Percentiles rank a stretch among this genome's conserved stretches.
phyloP scores from a whole-genome alignment of 2,888 invertebrate species.

The Aelia acuminata region DNA sequence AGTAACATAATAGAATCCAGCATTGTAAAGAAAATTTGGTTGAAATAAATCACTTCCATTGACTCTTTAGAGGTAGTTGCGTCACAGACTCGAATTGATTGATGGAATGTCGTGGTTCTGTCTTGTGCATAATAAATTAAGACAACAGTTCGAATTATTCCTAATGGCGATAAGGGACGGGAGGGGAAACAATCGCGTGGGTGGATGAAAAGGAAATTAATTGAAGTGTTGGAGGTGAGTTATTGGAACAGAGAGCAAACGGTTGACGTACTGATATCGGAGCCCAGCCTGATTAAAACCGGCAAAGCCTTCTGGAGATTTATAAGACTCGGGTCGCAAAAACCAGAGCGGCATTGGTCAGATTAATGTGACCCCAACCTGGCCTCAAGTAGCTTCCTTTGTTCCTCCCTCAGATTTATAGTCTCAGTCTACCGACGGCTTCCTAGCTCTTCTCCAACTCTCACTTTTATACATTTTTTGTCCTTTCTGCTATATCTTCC shows the following conservation, averaged over 20 bases:
- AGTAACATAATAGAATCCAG: too few species aligned
- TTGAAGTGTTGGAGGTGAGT: conserved; percentile 16
- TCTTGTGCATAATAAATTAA: neutral
- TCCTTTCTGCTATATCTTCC: neutral
- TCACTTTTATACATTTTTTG: conserved; percentile 23
- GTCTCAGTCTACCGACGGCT: neutral
- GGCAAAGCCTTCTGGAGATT: conserved; percentile 22
- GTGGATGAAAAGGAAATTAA: conserved; percentile 27
- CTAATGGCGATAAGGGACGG: neutral
- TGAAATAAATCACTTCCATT: neutral
- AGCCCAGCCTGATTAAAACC: conserved; percentile 13
- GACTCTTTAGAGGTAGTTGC: neutral
- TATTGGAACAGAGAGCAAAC: neutral
- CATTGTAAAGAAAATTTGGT: neutral
- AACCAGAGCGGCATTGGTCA: conserved; percentile 15
- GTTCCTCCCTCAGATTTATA: conserved; percentile 39
- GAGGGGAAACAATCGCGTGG: neutral
- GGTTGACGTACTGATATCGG: conserved; percentile 34
- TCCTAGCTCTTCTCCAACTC: neutral
- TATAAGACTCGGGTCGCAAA: conserved; percentile 42
- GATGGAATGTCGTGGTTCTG: neutral
- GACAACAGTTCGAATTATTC: neutral
- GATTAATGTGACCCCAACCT: conserved; percentile 42
- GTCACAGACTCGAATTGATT: neutral
- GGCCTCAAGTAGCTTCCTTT: conserved; percentile 43